Conservation (phyloP, 1,140 invertebrate genomes). For the Pseudachorutes palmiensis region DNA sequence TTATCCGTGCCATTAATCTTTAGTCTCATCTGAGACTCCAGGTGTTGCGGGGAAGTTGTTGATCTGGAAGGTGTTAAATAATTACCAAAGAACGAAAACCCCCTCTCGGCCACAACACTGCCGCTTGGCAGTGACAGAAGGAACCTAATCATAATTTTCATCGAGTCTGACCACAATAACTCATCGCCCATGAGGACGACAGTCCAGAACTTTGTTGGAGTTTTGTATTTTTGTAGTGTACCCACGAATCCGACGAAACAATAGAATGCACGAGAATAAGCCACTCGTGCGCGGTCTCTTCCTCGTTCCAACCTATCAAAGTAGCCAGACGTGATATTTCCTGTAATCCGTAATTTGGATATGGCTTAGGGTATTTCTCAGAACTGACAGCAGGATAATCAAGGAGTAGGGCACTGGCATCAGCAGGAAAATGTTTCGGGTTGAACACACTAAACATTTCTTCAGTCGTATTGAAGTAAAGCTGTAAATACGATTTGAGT, state of each 20-base stretch:
- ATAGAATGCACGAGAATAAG: not conserved
- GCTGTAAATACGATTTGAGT: not conserved
- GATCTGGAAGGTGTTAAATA: not conserved
- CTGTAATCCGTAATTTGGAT: not conserved
- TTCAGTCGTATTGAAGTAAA: not conserved
- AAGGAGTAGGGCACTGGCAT: not conserved
- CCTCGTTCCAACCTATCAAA: not conserved
- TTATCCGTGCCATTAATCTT: not conserved
- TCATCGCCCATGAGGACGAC: not conserved
- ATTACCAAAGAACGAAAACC: not conserved
- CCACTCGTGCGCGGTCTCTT: not conserved
- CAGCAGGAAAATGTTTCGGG: not conserved
- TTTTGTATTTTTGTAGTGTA: not conserved
- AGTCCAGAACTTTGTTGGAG: not conserved
- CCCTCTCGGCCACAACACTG: not conserved
- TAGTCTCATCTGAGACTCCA: not conserved
- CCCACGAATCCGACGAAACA: not conserved
- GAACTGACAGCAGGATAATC: not conserved
- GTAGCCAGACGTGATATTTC: not conserved
- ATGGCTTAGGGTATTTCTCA: not conserved
- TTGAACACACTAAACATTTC: not conserved
- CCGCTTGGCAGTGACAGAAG: not conserved
- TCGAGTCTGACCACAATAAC: not conserved
- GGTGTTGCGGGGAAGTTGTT: not conserved
- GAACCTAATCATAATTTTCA: not conserved